Evolutionary conservation across 64 coral and sea anemone species (phyloP), one percentile per base, ranked within the genome.

Genomic region (Montipora capricornis): DNA sequence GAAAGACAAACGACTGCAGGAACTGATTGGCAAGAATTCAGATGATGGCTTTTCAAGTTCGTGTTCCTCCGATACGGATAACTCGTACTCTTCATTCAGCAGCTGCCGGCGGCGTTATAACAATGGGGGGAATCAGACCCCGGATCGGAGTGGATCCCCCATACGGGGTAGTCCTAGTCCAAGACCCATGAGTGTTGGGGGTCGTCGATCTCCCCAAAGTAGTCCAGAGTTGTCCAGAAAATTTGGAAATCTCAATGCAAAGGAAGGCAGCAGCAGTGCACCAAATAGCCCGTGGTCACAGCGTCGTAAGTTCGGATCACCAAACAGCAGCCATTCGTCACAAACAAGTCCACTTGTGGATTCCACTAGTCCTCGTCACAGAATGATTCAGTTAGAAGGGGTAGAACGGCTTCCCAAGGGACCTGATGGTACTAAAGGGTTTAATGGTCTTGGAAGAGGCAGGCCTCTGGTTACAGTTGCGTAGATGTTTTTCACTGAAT

Each of bases 341-440:
- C 82, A 90, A 45, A 94, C 78, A n/a, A 96, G 95, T 67, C 98
- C 98, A 10, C 83, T 99, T 47, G 95, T 80, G 0, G 96, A 94
- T 2, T 89, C 95, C 19, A 93, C 90, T 47, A 87, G 78, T 11
- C 92, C 87, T 5, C 79, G 84, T 3, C 98, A 99, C 76, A 87
- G 89, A 10, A 99, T 99, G 98, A 90, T 96, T 6, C 98, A 99
- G 52, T 74, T 94, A n/a, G 92, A 96, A 84, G 95, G 98, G 3
- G 98, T 99, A 3, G 66, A 96, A 52, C 52, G 98, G 22, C 88
- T 96, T 48, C 98, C 98, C 3, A 96, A 88, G 37, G 98, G 98
- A 20, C 98, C 98, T 73, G 98, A 99, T 94, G 98, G 98, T 84
- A 99, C 98, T 24, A 96, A 89, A 78, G 98, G 98, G 8, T 99